A percentile compares a stretch with the other conserved stretches of the same genome.
phyloP scores from a whole-genome alignment of 1,140 invertebrate species.

The Spodoptera frugiperda region DNA sequence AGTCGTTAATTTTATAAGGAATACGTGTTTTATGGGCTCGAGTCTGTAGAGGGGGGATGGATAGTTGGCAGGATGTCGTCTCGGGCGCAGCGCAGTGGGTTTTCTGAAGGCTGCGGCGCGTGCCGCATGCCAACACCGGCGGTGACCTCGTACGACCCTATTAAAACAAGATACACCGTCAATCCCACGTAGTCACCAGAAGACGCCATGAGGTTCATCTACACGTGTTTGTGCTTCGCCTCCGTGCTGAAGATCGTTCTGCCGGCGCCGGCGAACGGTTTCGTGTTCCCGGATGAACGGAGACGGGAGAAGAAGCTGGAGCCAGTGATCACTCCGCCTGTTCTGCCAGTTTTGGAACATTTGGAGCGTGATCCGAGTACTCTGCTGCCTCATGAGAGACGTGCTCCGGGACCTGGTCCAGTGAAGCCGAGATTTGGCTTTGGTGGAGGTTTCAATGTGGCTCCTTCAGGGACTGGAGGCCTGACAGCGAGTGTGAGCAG shows the following conservation, averaged over 20 bases:
- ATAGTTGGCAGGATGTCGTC: constrained; percentile 70
- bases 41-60: constrained; percentile 62
- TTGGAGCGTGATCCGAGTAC: constrained; percentile 80
- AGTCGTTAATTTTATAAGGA: constrained; percentile 74
- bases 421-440: constrained; percentile 69
- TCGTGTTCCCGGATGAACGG: constrained; percentile 75
- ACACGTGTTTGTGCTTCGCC: constrained; percentile 62
- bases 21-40: constrained; percentile 53
- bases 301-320: constrained; percentile 72
- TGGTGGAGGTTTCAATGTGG: constrained; percentile 73
- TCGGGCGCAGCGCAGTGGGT: constrained; percentile 76
- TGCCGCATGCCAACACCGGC: constrained; percentile 81
- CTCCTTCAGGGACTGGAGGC: constrained; percentile 71
- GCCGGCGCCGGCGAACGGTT: constrained; percentile 69
- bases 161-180: constrained; percentile 80
- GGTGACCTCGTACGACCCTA: constrained; percentile 81
- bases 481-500: constrained; percentile 76
- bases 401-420: constrained; percentile 46
- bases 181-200: constrained; percentile 68
- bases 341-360: constrained; percentile 79
- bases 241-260: constrained; percentile 46
- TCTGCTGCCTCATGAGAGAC: constrained; percentile 66
- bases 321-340: constrained; percentile 78
- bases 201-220: constrained; percentile 72
- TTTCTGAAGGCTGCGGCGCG: constrained; percentile 84